Evolutionary conservation across 2,888 invertebrate genomes (phyloP), one percentile per base, ranked within the genome.

Genomic region (Altica lythri): DNA sequence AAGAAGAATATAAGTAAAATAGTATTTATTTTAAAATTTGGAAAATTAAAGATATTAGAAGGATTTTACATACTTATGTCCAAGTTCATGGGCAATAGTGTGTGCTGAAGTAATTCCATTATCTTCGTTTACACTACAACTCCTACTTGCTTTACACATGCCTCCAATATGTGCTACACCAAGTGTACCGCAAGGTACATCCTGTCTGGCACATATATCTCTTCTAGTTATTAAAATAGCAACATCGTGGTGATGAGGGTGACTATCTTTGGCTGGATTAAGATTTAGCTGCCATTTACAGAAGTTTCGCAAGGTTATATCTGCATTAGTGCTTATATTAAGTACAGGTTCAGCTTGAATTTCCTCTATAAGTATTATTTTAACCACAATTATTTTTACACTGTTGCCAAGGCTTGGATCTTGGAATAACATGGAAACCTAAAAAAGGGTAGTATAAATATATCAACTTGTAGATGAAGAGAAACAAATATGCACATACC

Each of bases 91-190:
- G 4, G 93, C 89, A 68, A 94, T 87, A 60, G 93, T 93, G 78
- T 92, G 89, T 17, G 93, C 92, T 51, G 93, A 80, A 72, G 90
- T 86, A 62, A 94, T 88, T 60, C 94, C 94, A 72, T 88, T 90
- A 79, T 94, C 94, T 76, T 94, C 92, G 74, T 92, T 93, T 69
- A 95, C 90, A 70, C 89, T 92, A 74, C 93, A 94, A 71, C 92
- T 91, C 62, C 88, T 83, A 67, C 86, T 84, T 3, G 88, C 85
- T 72, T 89, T 89, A 76, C 94, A 94, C 86, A 94, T 90, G 44
- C 92, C 91, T 0, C 89, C 89, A 62, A 94, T 90, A 77, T 91
- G 92, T 22, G 94, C 93, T 68, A 95, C 84, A 18, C 94, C 94
- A 67, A 93, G 79, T 1, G 93, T 90, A 72, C 86, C 86, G 79